A percentile compares a stretch with the other conserved stretches of the same genome.
Conservation (phyloP, 2,113 vertebrate species). For the Rhinolophus ferrumequinum region DNA sequence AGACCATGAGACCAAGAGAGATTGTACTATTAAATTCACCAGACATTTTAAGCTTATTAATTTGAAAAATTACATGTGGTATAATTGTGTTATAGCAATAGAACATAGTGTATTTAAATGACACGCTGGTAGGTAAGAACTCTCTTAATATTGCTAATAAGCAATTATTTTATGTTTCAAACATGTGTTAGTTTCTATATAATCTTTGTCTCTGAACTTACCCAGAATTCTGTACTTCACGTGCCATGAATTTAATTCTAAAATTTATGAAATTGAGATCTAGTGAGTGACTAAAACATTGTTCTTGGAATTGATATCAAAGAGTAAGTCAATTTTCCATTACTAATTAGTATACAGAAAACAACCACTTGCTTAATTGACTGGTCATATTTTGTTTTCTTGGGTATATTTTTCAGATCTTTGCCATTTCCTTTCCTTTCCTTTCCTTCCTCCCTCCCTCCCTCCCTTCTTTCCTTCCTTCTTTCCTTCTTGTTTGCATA, state of each 20-base stretch:
- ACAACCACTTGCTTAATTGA: not conserved
- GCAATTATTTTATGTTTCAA: slow-evolving; percentile 29
- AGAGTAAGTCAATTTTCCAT: slow-evolving; percentile 2
- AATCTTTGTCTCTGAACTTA: not conserved
- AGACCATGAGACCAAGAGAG: not conserved
- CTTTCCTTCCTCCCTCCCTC: too few species aligned
- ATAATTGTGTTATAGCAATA: not conserved
- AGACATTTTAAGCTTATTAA: not conserved
- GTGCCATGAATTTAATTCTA: not conserved
- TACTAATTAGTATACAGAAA: not conserved
- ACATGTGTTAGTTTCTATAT: not conserved
- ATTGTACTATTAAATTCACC: not conserved
- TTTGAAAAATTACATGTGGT: not conserved
- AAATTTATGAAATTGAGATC: not conserved
- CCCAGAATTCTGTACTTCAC: not conserved
- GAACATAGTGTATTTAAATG: not conserved
- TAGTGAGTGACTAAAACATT: not conserved
- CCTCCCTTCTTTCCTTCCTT: not conserved
- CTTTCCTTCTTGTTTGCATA: not conserved
- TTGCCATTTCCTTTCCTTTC: too few species aligned
- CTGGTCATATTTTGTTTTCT: not conserved
- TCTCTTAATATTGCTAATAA: not conserved
- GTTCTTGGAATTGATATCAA: not conserved
- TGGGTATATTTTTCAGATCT: not conserved
- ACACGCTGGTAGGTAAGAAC: not conserved